Evolutionary conservation across 2,113 vertebrate genomes (phyloP).

Genomic region (Melanocharis versteri): DNA sequence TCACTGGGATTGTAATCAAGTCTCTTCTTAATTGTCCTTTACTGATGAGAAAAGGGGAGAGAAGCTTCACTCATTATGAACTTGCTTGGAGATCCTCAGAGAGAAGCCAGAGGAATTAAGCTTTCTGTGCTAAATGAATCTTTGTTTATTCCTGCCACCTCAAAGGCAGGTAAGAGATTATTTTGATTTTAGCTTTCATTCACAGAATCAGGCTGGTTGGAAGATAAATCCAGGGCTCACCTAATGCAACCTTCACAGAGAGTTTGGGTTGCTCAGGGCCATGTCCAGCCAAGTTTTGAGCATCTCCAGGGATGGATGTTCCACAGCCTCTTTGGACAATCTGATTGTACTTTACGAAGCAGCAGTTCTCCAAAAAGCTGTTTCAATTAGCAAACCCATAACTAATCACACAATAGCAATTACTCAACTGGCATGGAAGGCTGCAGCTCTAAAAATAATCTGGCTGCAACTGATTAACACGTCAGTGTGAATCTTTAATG

Average conservation of each 20-base stretch:
- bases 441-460: neutral
- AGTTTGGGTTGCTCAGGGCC: neutral
- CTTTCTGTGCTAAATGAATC: neutral
- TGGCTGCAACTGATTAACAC: neutral
- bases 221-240: neutral
- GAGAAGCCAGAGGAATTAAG: neutral
- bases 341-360: neutral
- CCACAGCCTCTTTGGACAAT: neutral
- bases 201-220: rapidly evolving
- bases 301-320: neutral
- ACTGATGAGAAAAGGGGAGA: neutral
- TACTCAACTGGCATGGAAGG: neutral
- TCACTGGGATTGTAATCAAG: neutral
- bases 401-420: neutral
- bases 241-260: neutral
- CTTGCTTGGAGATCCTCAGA: neutral
- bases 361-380: neutral
- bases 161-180: neutral
- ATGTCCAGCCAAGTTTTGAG: neutral
- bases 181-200: neutral
- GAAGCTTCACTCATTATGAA: neutral
- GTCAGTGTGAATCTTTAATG: neutral
- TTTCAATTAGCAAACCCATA: neutral
- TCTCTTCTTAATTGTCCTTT: neutral
- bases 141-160: neutral